phyloP scores from a whole-genome alignment of 2,888 invertebrate genomes.

The Adela reaumurella region DNA sequence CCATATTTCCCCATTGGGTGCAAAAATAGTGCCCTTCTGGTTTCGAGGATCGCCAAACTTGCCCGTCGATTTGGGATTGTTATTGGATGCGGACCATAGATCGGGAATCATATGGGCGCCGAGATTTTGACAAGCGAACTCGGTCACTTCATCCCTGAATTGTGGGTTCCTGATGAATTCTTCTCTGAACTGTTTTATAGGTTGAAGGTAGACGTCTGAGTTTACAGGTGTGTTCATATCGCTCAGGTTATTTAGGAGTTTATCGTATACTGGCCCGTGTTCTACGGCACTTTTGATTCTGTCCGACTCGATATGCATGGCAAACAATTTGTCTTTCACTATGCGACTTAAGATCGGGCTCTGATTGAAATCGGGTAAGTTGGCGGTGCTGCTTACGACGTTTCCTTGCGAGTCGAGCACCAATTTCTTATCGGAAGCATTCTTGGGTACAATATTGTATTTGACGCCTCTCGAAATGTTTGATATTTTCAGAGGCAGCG shows the following conservation, averaged over 20 bases:
- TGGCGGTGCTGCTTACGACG: conserved; percentile 46
- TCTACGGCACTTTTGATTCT: conserved; percentile 58
- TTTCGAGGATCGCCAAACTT: conserved; percentile 39
- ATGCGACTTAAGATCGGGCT: conserved; percentile 45
- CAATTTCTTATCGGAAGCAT: conserved; percentile 47
- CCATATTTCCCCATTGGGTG: conserved; percentile 52
- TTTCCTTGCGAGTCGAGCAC: conserved; percentile 47
- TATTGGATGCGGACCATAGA: conserved; percentile 35
- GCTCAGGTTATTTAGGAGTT: conserved; percentile 49
- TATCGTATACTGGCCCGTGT: conserved; percentile 59
- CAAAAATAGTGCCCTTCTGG: conserved; percentile 49
- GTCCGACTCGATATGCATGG: conserved; percentile 52
- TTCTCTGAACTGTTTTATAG: conserved; percentile 52
- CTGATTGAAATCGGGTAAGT: conserved; percentile 44
- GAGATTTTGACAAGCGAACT: conserved; percentile 45
- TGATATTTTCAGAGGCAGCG: conserved; percentile 45
- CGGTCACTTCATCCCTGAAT: conserved; percentile 52
- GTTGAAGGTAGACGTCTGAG: conserved; percentile 52
- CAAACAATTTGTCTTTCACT: conserved; percentile 48
- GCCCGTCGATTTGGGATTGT: conserved; percentile 38
- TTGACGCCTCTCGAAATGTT: conserved; percentile 45
- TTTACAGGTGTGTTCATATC: conserved; percentile 49
- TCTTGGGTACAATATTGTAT: conserved; percentile 48
- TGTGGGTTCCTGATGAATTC: conserved; percentile 52
- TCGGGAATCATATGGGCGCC: conserved; percentile 45